These are phyloP conservation scores for Zootermopsis nevadensis DNA, from an alignment of 2,888 invertebrate genomes.

Conservation along the genomic window DNA sequence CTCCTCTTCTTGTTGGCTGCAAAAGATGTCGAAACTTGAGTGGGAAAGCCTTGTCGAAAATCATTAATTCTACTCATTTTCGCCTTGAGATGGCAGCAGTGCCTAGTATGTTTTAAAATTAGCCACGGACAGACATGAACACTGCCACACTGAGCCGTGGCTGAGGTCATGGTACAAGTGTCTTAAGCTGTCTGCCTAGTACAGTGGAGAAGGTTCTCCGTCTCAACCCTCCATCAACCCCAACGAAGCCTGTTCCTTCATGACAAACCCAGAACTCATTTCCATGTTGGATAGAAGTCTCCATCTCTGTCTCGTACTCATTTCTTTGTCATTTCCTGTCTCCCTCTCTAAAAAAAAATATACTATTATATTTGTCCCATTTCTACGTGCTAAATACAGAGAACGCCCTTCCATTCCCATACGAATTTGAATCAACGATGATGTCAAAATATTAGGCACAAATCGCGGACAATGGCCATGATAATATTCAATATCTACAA, in stretches of 20 bases:
- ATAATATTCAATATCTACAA: too few relatives aligned
- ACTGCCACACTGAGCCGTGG: conserved; percentile 28
- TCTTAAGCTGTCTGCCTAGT: conserved; percentile 7
- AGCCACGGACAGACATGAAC: conserved; percentile 48
- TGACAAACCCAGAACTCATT: conserved; percentile 49
- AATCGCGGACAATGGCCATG: too few relatives aligned
- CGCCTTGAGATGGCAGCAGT: conserved; percentile 31
- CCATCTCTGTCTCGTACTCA: conserved; percentile 43
- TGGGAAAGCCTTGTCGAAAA: conserved; percentile 42
- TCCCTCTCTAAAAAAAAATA: background rate
- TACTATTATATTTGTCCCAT: conserved; percentile 3
- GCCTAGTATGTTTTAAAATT: conserved; percentile 46
- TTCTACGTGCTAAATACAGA: background rate
- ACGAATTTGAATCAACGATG: too few relatives aligned
- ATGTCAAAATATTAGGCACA: too few relatives aligned
- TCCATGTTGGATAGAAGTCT: conserved; percentile 45
- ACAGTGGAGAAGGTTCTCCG: conserved; percentile 35
- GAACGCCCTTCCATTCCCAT: too few relatives aligned
- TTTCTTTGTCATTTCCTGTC: conserved; percentile 20
- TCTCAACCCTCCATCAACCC: background rate
- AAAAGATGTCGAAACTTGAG: conserved; percentile 46
- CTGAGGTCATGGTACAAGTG: conserved; percentile 34
- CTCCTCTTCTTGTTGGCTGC: background rate
- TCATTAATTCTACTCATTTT: conserved; percentile 50
- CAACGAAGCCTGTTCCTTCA: background rate